Evolutionary conservation across 2,888 invertebrate genomes (phyloP).

Genomic region (Alentia gelatinosa): DNA sequence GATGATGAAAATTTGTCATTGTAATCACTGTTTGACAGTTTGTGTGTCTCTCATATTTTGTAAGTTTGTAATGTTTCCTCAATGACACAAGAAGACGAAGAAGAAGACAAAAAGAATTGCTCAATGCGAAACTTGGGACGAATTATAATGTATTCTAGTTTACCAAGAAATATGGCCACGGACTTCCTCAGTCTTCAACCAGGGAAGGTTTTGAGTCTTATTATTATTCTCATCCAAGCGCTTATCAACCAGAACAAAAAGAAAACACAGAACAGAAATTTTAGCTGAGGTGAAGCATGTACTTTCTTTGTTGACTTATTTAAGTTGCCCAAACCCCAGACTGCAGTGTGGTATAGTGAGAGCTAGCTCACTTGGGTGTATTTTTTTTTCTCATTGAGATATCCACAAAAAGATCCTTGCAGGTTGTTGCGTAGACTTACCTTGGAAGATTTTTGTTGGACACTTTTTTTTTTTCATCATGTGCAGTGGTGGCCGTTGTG

Average conservation of each 20-base stretch:
- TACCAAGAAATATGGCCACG: not conserved
- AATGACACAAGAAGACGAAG: no score
- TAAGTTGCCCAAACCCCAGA: no score
- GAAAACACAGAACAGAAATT: not conserved
- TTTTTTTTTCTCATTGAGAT: no score
- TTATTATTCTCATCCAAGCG: not conserved
- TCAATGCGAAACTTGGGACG: conserved; percentile 49
- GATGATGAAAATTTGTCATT: conserved; percentile 24
- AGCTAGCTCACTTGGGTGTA: no score
- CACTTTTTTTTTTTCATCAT: not conserved
- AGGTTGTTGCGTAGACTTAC: no score
- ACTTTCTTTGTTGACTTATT: no score
- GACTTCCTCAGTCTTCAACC: not conserved
- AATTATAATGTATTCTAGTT: conserved; percentile 37
- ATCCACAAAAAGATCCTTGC: no score
- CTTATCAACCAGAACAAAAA: not conserved
- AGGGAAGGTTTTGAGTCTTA: not conserved
- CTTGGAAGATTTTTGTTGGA: conserved; percentile 1
- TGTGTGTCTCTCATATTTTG: conserved; percentile 46
- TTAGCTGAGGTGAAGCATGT: no score
- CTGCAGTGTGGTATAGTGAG: no score
- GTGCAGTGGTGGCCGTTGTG: not conserved
- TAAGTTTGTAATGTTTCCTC: conserved; percentile 49
- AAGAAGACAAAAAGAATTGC: conserved; percentile 46
- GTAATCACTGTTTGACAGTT: not conserved